Evolutionary conservation across 2,888 invertebrate species (phyloP).

Genomic region (Lithodes maja): DNA sequence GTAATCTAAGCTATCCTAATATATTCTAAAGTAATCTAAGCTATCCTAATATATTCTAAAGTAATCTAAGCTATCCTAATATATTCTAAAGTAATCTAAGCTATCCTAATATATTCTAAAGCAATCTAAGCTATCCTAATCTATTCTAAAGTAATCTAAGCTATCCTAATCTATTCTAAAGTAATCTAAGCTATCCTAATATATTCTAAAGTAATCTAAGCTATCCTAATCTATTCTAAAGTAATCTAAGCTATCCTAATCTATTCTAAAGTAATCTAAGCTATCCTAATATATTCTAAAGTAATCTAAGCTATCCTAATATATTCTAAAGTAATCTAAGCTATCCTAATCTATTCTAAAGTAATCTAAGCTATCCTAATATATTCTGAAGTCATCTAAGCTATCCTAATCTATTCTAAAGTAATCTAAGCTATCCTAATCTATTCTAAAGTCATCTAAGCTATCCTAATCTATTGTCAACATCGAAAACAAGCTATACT

Average conservation of each 20-base stretch:
- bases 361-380: background rate
- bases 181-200: background rate
- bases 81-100: background rate
- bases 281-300: background rate
- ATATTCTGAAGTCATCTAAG: background rate
- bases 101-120: background rate
- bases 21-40: background rate
- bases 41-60: background rate
- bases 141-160: background rate
- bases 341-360: background rate
- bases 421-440: background rate
- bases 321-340: background rate
- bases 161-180: background rate
- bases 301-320: background rate
- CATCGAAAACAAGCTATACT: too few species aligned
- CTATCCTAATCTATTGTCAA: background rate
- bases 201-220: background rate
- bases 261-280: background rate
- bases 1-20: background rate
- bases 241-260: background rate
- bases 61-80: background rate
- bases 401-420: background rate
- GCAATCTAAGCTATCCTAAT: background rate
- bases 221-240: background rate
- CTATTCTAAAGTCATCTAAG: background rate